phyloP scores from a whole-genome alignment of 2,113 vertebrate species.

The Onychostoma macrolepis region DNA sequence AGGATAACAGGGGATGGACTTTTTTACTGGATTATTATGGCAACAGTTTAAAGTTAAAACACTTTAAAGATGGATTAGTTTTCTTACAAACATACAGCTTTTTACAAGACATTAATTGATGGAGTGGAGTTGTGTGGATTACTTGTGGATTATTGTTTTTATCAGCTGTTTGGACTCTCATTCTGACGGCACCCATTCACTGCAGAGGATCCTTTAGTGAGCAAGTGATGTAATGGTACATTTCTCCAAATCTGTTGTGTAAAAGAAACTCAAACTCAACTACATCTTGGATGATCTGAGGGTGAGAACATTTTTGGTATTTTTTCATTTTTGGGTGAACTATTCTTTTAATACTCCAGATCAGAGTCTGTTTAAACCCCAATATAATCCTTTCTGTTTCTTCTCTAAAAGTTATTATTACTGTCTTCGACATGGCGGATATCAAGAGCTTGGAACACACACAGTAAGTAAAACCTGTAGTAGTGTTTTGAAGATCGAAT shows the following conservation, averaged over 20 bases:
- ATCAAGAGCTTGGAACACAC: conserved; percentile 84
- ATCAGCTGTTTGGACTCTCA: background rate
- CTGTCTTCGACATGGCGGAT: conserved; percentile 76
- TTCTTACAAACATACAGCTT: background rate
- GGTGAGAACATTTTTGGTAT: too few species aligned
- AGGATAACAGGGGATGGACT: background rate
- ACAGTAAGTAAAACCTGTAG: conserved; percentile 74
- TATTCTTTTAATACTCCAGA: background rate
- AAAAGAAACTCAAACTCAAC: too few species aligned
- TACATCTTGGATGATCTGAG: too few species aligned
- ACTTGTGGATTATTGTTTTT: background rate
- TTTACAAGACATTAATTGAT: background rate
- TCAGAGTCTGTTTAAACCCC: background rate
- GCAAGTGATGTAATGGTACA: background rate
- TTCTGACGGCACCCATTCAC: background rate
- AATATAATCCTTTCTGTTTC: background rate
- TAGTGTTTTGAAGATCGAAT: background rate
- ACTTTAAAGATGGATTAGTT: background rate
- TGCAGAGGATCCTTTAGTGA: background rate
- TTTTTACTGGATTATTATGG: background rate
- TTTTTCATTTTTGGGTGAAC: too few species aligned
- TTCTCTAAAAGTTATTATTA: conserved; percentile 69
- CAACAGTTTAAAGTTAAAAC: background rate
- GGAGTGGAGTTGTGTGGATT: background rate
- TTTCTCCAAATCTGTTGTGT: background rate